phyloP scores from a whole-genome alignment of 92 coral and sea anemone genomes.

The Epizoanthus illoricatus region DNA sequence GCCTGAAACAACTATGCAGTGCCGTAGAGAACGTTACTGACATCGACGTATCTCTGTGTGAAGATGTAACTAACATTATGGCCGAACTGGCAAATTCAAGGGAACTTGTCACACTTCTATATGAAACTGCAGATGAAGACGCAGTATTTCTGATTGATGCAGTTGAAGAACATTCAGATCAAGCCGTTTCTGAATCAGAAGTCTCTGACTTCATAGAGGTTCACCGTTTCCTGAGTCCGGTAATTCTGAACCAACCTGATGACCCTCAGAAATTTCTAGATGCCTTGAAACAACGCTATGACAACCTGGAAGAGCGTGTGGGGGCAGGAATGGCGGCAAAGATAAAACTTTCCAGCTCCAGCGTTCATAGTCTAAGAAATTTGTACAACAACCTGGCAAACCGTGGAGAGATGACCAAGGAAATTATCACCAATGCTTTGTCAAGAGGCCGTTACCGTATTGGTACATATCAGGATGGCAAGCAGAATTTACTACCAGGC shows the following conservation, averaged over 20 bases:
- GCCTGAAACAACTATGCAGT: constrained; percentile 33
- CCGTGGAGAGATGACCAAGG: constrained; percentile 91
- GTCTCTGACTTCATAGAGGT: constrained; percentile 93
- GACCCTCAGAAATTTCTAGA: constrained; percentile 55
- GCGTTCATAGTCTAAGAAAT: constrained; percentile 83
- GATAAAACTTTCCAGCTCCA: constrained; percentile 69
- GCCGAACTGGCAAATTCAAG: constrained; percentile 54
- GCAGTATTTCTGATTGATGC: constrained; percentile 85
- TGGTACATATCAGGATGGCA: not conserved
- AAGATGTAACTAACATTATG: constrained; percentile 54
- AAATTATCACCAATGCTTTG: constrained; percentile 68
- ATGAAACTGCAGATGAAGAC: constrained; percentile 83
- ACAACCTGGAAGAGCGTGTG: constrained; percentile 42
- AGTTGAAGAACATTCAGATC: constrained; percentile 98
- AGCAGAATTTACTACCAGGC: not conserved
- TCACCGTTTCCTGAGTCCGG: constrained; percentile 77
- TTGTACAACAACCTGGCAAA: constrained; percentile 82
- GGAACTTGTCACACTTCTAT: constrained; percentile 56
- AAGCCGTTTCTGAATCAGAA: constrained; percentile 79
- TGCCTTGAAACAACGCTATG: constrained; percentile 21
- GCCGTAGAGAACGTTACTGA: constrained; percentile 36
- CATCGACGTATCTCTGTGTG: constrained; percentile 42
- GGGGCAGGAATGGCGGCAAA: constrained; percentile 73
- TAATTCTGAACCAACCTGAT: constrained; percentile 43
- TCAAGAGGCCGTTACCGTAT: constrained; percentile 4